Conservation (phyloP, 2,113 vertebrate species). For the Malurus melanocephalus region DNA sequence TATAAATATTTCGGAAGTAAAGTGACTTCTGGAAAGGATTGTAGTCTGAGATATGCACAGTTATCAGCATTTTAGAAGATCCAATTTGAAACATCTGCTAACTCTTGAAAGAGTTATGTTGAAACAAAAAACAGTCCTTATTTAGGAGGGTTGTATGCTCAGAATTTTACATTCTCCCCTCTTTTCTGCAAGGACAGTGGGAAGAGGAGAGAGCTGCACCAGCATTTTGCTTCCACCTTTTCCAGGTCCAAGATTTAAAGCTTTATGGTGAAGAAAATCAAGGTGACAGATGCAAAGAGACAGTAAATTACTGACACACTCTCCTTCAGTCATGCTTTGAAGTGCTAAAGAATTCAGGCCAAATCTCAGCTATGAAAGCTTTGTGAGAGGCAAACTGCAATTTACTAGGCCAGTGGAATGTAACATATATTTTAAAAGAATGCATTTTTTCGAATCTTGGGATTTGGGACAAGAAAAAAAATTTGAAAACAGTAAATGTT, state of each 20-base stretch:
- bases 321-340: slow-evolving; percentile 58
- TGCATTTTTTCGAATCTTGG: neutral
- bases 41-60: slow-evolving; percentile 34
- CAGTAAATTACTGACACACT: slow-evolving; percentile 60
- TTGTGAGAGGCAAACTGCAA: slow-evolving; percentile 34
- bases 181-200: neutral
- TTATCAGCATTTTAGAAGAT: slow-evolving; percentile 58
- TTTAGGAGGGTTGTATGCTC: neutral
- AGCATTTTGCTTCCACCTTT: slow-evolving; percentile 24
- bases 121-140: slow-evolving; percentile 18
- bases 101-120: slow-evolving; percentile 48
- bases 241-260: slow-evolving; percentile 50
- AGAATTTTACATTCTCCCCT: neutral
- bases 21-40: slow-evolving; percentile 52
- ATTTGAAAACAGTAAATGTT: neutral
- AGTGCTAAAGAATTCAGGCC: slow-evolving; percentile 61
- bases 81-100: slow-evolving; percentile 63
- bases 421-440: slow-evolving; percentile 23
- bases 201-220: neutral
- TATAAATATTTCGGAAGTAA: slow-evolving; percentile 58
- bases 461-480: neutral
- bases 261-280: slow-evolving; percentile 54
- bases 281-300: slow-evolving; percentile 55
- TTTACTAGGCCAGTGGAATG: slow-evolving; percentile 17
- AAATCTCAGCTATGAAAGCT: slow-evolving; percentile 52